phyloP scores from a whole-genome alignment of 2,888 invertebrate species.

The Hyalella azteca region DNA sequence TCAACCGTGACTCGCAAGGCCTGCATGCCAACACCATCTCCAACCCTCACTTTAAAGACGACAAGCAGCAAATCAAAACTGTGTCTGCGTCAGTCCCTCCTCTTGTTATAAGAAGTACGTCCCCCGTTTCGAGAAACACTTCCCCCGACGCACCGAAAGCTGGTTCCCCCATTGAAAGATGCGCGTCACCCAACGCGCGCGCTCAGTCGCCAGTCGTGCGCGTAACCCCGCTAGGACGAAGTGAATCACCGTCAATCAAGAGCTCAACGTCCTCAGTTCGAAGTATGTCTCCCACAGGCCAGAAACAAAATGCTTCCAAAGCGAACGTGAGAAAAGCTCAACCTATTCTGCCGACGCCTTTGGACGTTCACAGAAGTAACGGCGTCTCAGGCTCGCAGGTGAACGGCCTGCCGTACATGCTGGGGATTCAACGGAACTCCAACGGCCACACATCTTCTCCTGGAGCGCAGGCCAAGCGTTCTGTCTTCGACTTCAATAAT shows the following conservation, averaged over 20 bases:
- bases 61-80: constrained; percentile 58
- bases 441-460: background rate
- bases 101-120: background rate
- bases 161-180: background rate
- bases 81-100: background rate
- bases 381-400: constrained; percentile 52
- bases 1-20: constrained; percentile 65
- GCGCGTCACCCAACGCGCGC: background rate
- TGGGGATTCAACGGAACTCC: background rate
- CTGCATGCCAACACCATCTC: constrained; percentile 75
- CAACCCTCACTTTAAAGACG: constrained; percentile 84
- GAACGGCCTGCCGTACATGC: constrained; percentile 29
- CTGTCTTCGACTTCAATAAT: constrained; percentile 33
- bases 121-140: background rate
- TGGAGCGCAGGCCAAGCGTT: background rate
- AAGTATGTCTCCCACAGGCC: background rate
- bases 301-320: background rate
- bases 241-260: background rate
- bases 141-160: background rate
- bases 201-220: background rate
- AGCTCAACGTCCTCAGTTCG: background rate
- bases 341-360: background rate
- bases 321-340: background rate
- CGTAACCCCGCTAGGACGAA: too few species aligned
- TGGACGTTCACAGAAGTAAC: constrained; percentile 49